Evolutionary conservation across 92 coral and sea anemone genomes (phyloP).

Genomic region (Zoanthus sansibaricus): DNA sequence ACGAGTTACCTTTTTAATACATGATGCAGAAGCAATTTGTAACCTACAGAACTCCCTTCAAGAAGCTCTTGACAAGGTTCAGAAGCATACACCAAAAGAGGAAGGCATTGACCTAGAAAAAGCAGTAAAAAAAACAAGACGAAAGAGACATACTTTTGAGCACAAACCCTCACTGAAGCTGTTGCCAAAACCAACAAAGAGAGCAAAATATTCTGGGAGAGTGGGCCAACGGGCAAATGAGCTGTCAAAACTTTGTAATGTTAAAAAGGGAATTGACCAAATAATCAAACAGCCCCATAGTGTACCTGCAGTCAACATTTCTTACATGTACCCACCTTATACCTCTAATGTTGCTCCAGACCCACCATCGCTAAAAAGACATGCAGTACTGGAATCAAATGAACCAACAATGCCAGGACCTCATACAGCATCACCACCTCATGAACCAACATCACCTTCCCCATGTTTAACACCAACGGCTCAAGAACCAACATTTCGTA

Average conservation of each 20-base stretch:
- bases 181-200: conserved; percentile 26
- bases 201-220: conserved; percentile 49
- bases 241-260: conserved; percentile 42
- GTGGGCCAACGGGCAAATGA: conserved; percentile 55
- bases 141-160: conserved; percentile 22
- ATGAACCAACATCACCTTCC: not conserved
- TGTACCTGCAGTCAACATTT: conserved; percentile 5
- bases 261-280: conserved; percentile 13
- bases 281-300: conserved; percentile 14
- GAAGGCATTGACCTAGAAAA: conserved; percentile 53
- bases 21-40: conserved; percentile 30
- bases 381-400: not conserved
- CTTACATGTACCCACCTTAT: not conserved
- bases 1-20: conserved; percentile 38
- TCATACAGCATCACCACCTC: not conserved
- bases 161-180: not conserved
- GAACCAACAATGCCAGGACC: not conserved
- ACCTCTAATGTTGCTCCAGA: conserved; percentile 1
- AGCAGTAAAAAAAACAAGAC: not conserved
- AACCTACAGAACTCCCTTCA: conserved; percentile 8
- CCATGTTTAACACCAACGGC: not conserved
- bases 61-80: conserved; percentile 7
- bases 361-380: not conserved
- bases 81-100: conserved; percentile 33
- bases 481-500: not conserved